A percentile compares a stretch with the other conserved stretches of the same genome.
These are phyloP conservation scores for Aptenodytes forsteri DNA, from an alignment of 2,113 vertebrate species.

Conservation along the genomic window DNA sequence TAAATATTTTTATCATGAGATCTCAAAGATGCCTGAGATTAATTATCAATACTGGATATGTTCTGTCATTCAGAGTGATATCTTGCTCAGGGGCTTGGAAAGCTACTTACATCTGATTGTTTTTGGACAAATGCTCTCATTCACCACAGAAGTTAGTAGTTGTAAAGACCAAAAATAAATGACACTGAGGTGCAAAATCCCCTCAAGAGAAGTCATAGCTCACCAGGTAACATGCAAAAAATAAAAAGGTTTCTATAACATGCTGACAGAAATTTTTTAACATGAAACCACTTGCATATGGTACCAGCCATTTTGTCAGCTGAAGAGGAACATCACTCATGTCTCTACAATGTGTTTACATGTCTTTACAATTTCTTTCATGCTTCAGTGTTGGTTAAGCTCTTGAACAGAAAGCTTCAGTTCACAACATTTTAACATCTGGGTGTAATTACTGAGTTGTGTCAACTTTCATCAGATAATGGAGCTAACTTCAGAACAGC, in stretches of 20 bases:
- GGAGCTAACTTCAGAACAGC: background rate
- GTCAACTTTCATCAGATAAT: background rate
- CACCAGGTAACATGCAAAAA: background rate
- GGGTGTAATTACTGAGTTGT: background rate
- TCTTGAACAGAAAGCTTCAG: background rate
- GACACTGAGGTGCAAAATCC: background rate
- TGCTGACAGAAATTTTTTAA: background rate
- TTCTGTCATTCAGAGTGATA: background rate
- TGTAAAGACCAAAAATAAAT: background rate
- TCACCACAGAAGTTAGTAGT: background rate
- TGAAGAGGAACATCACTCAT: background rate
- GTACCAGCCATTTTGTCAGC: background rate
- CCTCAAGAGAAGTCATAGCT: background rate
- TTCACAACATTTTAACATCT: background rate
- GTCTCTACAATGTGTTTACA: background rate
- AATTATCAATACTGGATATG: background rate
- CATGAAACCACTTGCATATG: background rate
- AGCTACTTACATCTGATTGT: background rate
- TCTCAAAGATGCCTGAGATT: background rate
- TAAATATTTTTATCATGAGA: background rate
- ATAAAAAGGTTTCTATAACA: background rate
- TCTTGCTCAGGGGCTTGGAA: background rate
- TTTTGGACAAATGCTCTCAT: background rate
- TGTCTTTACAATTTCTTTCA: background rate
- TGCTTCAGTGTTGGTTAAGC: background rate